Percentiles rank a stretch among this genome's conserved stretches.
Evolutionary conservation across 2,888 invertebrate species (phyloP).

Genomic region (Drosophila greeni): DNA sequence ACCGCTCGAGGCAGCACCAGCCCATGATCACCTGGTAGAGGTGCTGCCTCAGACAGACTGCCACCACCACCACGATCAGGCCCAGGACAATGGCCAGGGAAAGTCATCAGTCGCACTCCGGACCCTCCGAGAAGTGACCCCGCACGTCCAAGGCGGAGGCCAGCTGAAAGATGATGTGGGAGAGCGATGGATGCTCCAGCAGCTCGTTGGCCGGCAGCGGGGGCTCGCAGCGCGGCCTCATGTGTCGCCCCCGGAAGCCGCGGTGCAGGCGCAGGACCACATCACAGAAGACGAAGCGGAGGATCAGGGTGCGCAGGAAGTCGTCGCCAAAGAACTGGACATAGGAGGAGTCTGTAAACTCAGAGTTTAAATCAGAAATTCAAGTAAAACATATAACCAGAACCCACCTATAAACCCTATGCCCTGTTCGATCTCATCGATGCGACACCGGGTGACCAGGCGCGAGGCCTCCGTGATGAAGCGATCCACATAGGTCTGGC

Average conservation of each 20-base stretch:
- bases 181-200: constrained; percentile 89
- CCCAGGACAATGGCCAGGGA: constrained; percentile 62
- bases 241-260: constrained; percentile 89
- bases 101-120: constrained; percentile 80
- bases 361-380: too few species aligned
- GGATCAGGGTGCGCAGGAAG: constrained; percentile 91
- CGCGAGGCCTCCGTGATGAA: constrained; percentile 93
- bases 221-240: constrained; percentile 91
- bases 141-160: constrained; percentile 91
- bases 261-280: constrained; percentile 93
- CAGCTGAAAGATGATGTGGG: constrained; percentile 89
- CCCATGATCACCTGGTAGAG: constrained; percentile 52
- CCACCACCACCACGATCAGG: constrained; percentile 56
- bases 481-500: constrained; percentile 91
- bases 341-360: constrained; percentile 82
- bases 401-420: constrained; percentile 78
- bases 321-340: constrained; percentile 96
- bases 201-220: constrained; percentile 92
- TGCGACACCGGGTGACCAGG: constrained; percentile 88
- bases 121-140: constrained; percentile 79
- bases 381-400: rapidly evolving
- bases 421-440: constrained; percentile 83
- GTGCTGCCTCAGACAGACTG: constrained; percentile 57
- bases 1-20: constrained; percentile 38
- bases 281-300: constrained; percentile 96